Base-by-base conservation (phyloP, 2,888 invertebrate genomes). In the Drosophila kambysellisi region DNA sequence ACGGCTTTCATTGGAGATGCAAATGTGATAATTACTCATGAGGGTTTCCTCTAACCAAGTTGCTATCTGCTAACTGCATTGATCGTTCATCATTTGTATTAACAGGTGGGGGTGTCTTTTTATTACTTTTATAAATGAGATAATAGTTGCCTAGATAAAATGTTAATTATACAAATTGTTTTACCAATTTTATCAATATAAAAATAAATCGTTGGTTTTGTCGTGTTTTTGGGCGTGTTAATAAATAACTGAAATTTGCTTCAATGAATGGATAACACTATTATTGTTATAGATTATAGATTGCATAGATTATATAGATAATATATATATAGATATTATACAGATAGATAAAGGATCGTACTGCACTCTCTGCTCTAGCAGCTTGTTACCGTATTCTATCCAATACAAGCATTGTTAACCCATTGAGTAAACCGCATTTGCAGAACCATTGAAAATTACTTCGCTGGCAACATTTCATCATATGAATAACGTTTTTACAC, bases 1-100 rank as follows among this genome's bases (percentile, higher is more conserved):
- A 11, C 43, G 37, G 52, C 39, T 69, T 69, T 37, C 58, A 58
- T 69, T 69, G 37, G 58, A 30, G 46, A 69, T 69, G 68, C 39
- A 12, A 29, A 33, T 50, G 56, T 56, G 41, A 50, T 5, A 30
- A 20, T 30, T 54, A 35, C 25, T 29, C 8, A 30, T 15, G 4
- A 41, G 54, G 32, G 48, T 65, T 46, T 37, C 25, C 29, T 15
- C 4, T 4, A 37, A 2, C 20, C 43, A 20, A 43, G 15, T 8
- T 29, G 3, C 4, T 54, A 17, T 39, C n/a, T 25, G 25, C 25
- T 30, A 29, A 33, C 7, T 25, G 15, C 43, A 57, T 25, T 59
- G 29, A 66, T 74, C 25, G 7, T 35, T 51, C 48, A 65, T 64
- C 58, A 62, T 56, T 53, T 46, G 17, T 39, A 39, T 2, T 29